phyloP scores from a whole-genome alignment of 2,113 vertebrate genomes.

The Anser cygnoides region DNA sequence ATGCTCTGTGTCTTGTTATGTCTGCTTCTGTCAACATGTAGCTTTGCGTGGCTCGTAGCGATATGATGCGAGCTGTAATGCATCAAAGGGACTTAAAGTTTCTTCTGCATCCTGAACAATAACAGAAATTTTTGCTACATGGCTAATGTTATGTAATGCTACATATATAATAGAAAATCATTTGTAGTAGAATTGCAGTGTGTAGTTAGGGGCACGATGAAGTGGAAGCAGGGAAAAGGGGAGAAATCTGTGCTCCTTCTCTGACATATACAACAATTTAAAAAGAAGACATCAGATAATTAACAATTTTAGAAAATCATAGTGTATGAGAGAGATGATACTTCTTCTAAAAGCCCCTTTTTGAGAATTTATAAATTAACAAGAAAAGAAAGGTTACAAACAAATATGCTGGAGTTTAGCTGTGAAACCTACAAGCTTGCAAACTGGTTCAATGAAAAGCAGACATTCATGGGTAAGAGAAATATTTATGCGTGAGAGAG shows the following conservation, averaged over 20 bases:
- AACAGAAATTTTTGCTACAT: conserved; percentile 34
- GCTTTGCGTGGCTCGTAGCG: conserved; percentile 36
- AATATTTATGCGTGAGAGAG: background rate
- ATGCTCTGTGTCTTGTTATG: conserved; percentile 53
- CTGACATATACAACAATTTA: background rate
- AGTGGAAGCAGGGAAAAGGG: background rate
- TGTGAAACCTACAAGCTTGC: background rate
- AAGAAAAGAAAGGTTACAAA: background rate
- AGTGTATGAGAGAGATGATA: background rate
- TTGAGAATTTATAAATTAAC: background rate
- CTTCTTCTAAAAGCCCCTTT: background rate
- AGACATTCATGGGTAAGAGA: background rate
- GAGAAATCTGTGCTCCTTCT: background rate
- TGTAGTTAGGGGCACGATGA: background rate
- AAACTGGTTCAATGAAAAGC: background rate
- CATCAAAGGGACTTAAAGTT: conserved; percentile 53
- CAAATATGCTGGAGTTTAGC: background rate
- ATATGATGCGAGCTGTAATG: conserved; percentile 34
- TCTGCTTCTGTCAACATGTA: conserved; percentile 21
- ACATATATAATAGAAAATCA: background rate
- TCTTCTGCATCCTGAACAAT: conserved; percentile 30
- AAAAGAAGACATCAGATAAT: background rate
- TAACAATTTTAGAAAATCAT: background rate
- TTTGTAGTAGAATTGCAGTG: background rate
- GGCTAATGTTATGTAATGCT: conserved; percentile 16